Evolutionary conservation across 2,888 invertebrate species (phyloP).

Genomic region (Beris morrisii): DNA sequence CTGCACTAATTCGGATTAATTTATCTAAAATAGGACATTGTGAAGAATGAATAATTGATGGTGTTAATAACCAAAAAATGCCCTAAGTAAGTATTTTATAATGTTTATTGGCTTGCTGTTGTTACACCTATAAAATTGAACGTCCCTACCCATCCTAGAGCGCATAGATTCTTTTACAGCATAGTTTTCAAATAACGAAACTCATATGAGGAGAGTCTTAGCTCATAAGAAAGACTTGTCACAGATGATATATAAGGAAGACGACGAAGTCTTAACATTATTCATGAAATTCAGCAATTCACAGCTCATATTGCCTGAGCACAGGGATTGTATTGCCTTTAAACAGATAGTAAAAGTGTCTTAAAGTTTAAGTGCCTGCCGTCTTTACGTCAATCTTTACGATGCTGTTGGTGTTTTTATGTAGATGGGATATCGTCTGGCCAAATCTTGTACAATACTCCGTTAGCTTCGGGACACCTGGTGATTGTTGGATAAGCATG

Average conservation of each 20-base stretch:
- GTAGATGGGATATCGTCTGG: conserved; percentile 22
- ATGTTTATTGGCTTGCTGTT: too few species aligned
- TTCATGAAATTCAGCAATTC: conserved; percentile 33
- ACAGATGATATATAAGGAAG: conserved; percentile 1
- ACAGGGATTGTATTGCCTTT: conserved; percentile 32
- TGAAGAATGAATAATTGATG: too few species aligned
- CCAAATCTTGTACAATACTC: conserved; percentile 20
- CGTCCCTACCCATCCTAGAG: too few species aligned
- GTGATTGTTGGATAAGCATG: neutral
- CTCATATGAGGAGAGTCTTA: too few species aligned
- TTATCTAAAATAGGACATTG: too few species aligned
- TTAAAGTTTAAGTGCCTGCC: conserved; percentile 31
- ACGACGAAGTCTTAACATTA: conserved; percentile 26
- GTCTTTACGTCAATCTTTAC: conserved; percentile 30
- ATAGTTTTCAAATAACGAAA: too few species aligned
- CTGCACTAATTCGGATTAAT: too few species aligned
- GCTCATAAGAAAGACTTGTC: neutral
- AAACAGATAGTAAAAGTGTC: conserved; percentile 33
- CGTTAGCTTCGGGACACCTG: conserved; percentile 20
- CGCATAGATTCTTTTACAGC: too few species aligned
- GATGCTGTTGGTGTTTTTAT: conserved; percentile 30
- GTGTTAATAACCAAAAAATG: too few species aligned
- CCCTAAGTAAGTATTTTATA: too few species aligned
- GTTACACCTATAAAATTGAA: too few species aligned
- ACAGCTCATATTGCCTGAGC: conserved; percentile 31